Conservation (phyloP, 2,888 invertebrate genomes). For the Acanthacorydalis orientalis region DNA sequence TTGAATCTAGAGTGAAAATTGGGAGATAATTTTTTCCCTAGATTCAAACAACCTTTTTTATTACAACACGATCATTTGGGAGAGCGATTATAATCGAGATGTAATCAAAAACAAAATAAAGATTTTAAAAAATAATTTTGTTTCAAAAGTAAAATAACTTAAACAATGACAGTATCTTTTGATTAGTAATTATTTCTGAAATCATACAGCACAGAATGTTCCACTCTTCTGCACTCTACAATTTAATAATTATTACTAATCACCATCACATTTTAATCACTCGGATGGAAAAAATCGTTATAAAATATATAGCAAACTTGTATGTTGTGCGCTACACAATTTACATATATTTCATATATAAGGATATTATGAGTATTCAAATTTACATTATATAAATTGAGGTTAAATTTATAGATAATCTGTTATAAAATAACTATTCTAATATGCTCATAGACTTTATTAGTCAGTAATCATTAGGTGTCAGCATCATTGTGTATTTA, state of each 20-base stretch:
- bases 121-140: neutral
- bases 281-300: no score
- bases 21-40: neutral
- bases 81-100: neutral
- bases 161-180: no score
- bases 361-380: neutral
- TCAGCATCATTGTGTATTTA: no score
- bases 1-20: no score
- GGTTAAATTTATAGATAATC: neutral
- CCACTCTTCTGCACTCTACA: no score
- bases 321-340: neutral
- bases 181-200: no score
- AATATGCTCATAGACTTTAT: no score
- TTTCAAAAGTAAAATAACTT: no score
- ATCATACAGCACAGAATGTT: no score
- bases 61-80: neutral
- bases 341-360: neutral
- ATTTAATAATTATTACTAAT: no score
- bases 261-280: no score
- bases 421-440: neutral
- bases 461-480: no score
- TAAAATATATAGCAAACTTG: neutral
- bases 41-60: neutral
- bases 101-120: neutral
- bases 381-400: neutral